Conservation (phyloP, 2,113 vertebrate species). For the Otus sunia region DNA sequence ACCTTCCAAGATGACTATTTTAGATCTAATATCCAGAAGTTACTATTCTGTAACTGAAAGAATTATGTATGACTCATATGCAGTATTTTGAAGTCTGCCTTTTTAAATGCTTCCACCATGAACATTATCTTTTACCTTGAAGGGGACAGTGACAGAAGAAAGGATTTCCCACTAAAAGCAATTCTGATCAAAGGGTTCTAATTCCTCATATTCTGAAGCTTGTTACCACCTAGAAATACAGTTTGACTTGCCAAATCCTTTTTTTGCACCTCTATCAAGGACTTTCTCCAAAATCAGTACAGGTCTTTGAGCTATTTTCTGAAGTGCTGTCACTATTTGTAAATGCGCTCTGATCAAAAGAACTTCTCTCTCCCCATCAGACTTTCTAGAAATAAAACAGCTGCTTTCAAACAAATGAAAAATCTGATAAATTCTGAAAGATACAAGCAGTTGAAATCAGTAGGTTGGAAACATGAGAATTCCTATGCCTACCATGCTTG, state of each 20-base stretch:
- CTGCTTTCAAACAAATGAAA: background rate
- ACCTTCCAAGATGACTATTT: background rate
- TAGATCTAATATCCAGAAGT: background rate
- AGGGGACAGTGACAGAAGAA: background rate
- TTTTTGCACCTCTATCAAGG: background rate
- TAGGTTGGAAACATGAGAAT: background rate
- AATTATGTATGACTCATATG: background rate
- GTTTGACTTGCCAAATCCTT: background rate
- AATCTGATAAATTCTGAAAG: background rate
- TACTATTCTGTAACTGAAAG: background rate
- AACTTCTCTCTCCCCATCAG: background rate
- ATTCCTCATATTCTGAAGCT: background rate
- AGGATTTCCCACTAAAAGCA: slow-evolving; percentile 11
- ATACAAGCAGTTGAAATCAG: background rate
- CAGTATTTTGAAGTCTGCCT: slow-evolving; percentile 2
- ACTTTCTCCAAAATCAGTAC: background rate
- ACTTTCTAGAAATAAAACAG: background rate
- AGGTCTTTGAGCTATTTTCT: background rate
- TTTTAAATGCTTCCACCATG: background rate
- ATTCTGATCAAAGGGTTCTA: slow-evolving; percentile 15
- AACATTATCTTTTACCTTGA: background rate
- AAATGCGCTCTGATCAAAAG: background rate
- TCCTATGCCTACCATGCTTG: background rate
- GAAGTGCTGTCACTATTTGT: background rate
- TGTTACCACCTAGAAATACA: background rate